These are phyloP conservation scores for Cossypha niveicapilla DNA, from an alignment of 2,797 vertebrate species.

Conservation along the genomic window DNA sequence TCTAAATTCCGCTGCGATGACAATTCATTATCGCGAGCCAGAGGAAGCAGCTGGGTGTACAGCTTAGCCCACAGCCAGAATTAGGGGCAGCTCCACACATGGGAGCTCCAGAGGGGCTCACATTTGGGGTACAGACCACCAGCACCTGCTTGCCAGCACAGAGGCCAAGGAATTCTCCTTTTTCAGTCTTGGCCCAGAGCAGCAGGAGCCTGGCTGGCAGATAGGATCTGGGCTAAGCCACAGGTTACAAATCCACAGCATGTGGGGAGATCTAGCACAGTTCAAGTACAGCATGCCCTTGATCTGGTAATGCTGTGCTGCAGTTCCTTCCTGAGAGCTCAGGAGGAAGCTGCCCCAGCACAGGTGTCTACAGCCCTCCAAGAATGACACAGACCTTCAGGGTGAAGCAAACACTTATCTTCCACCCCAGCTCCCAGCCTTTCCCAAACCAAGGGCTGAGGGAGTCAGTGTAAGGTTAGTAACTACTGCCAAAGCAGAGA, in stretches of 20 bases:
- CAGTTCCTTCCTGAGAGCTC: background rate
- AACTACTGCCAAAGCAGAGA: background rate
- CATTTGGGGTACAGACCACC: background rate
- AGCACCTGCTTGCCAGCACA: background rate
- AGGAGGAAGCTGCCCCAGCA: background rate
- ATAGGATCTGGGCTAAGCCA: background rate
- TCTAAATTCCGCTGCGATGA: conserved; percentile 2
- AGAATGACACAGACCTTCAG: background rate
- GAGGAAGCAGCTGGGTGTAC: conserved; percentile 23
- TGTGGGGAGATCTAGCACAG: rapidly evolving
- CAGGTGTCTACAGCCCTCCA: background rate
- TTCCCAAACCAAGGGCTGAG: background rate
- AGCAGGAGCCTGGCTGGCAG: background rate
- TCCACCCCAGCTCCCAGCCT: background rate
- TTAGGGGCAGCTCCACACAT: background rate
- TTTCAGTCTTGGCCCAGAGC: background rate
- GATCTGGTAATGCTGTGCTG: background rate
- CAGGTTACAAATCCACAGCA: background rate
- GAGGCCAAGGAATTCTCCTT: background rate
- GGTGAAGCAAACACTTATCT: background rate
- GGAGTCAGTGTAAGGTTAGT: background rate
- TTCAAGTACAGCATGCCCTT: background rate
- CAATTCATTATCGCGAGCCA: conserved; percentile 11
- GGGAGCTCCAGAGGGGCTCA: background rate
- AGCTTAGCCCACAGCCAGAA: background rate